Evolutionary conservation across 2,113 vertebrate species (phyloP).

Genomic region (Raja brachyura): DNA sequence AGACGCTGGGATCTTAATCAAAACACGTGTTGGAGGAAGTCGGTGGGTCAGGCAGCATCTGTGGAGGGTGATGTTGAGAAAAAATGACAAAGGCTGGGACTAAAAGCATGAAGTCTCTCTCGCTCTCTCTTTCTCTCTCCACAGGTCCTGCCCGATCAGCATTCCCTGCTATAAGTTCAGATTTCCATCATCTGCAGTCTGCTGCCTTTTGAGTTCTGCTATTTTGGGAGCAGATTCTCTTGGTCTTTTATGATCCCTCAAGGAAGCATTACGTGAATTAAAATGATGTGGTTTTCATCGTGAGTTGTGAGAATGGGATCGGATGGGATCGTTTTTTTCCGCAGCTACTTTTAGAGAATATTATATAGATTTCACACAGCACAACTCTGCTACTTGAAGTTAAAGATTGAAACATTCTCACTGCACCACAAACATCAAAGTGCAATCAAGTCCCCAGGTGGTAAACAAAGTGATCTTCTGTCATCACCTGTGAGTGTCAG

Average conservation of each 20-base stretch:
- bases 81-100: no score
- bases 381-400: not conserved
- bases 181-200: no score
- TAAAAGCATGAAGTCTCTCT: no score
- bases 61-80: no score
- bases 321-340: not conserved
- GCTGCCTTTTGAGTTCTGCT: no score
- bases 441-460: not conserved
- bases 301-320: not conserved
- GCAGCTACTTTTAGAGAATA: not conserved
- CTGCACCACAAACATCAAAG: not conserved
- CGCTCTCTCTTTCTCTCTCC: no score
- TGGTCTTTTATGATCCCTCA: not conserved
- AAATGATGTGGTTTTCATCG: not conserved
- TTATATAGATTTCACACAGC: conserved; percentile 24
- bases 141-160: no score
- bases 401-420: not conserved
- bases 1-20: no score
- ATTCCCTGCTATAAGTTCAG: no score
- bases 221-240: not conserved
- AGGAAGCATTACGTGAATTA: not conserved
- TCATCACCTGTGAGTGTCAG: not conserved
- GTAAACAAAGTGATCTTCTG: not conserved
- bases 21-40: no score
- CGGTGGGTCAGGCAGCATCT: no score